Evolutionary conservation across 1,140 invertebrate species (phyloP), one percentile per base, ranked within the genome.

Genomic region (Drosophila erecta): DNA sequence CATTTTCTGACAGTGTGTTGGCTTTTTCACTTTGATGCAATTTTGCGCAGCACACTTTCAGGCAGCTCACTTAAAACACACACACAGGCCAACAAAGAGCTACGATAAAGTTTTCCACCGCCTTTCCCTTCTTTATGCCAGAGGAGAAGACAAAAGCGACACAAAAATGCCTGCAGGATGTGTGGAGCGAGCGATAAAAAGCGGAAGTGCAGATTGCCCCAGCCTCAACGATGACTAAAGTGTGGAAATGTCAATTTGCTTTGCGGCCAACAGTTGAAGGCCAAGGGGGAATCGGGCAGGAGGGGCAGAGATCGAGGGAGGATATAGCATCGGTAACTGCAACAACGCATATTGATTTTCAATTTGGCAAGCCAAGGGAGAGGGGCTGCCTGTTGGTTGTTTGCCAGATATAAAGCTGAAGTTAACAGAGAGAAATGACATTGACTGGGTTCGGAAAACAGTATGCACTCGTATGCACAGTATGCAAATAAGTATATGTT

Each of bases 231-330:
- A 58, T 46, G 58, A 53, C 72, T 67, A 85, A 85, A 87, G 83
- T 86, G 81, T 86, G 81, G 76, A 86, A 87, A 86, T 86, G 81
- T 86, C 81, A 86, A 86, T 86, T 86, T 87, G 83, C 75, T 87
- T 80, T 62, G 70, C 50, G 70, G 70, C 56, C 72, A 51, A 46
- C 33, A 43, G 51, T 60, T 27, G 54, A 62, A 59, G 60, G 64
- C 37, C 27, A 64, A 5, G 11, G 30, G 59, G 33, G 24, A 24
- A 38, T 4, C 11, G 58, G 17, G 17, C 14, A 6, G n/a, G 27
- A 20, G 6, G n/a, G 15, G 15, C 20, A 30, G 30, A 50, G 30
- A 43, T 11, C 22, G 27, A 8, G 22, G 50, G 8, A 17, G n/a
- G 35, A 22, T 22, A 50, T 50, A 50, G 69, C 79, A 59, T 55